These are phyloP conservation scores for Plutomurus gul DNA, from an alignment of 1,140 invertebrate species.

Conservation along the genomic window DNA sequence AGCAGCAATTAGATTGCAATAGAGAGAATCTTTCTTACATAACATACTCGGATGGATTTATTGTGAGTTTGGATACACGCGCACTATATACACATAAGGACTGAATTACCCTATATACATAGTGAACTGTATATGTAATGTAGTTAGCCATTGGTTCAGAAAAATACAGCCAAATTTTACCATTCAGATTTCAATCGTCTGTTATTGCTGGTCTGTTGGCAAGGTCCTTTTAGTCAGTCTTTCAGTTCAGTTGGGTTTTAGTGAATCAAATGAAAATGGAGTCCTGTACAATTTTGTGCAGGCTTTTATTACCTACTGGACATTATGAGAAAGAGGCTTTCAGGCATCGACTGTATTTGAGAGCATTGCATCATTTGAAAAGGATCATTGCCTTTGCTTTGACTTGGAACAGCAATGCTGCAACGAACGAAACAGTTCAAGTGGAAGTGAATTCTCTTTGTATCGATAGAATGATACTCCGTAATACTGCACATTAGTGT, in stretches of 20 bases:
- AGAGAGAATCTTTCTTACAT: neutral
- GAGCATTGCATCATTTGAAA: neutral
- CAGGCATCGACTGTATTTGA: too few relatives aligned
- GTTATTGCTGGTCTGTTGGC: too few relatives aligned
- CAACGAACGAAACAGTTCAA: neutral
- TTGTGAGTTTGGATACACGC: too few relatives aligned
- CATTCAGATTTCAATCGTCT: too few relatives aligned
- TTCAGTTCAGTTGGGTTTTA: neutral
- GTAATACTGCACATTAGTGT: neutral
- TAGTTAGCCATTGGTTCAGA: too few relatives aligned
- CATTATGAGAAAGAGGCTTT: neutral
- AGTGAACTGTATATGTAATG: too few relatives aligned
- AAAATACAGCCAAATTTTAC: too few relatives aligned
- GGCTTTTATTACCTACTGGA: neutral
- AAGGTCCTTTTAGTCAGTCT: too few relatives aligned
- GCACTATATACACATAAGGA: too few relatives aligned
- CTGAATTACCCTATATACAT: too few relatives aligned
- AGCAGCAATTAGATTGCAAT: neutral
- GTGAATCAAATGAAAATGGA: neutral
- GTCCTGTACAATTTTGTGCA: neutral
- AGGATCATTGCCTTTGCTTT: conserved; percentile 1
- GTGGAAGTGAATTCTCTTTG: conserved; percentile 20
- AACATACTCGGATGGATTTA: too few relatives aligned
- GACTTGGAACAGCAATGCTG: neutral
- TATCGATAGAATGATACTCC: neutral